phyloP scores from a whole-genome alignment of 2,113 vertebrate genomes.

The Pterophyllum scalare region DNA sequence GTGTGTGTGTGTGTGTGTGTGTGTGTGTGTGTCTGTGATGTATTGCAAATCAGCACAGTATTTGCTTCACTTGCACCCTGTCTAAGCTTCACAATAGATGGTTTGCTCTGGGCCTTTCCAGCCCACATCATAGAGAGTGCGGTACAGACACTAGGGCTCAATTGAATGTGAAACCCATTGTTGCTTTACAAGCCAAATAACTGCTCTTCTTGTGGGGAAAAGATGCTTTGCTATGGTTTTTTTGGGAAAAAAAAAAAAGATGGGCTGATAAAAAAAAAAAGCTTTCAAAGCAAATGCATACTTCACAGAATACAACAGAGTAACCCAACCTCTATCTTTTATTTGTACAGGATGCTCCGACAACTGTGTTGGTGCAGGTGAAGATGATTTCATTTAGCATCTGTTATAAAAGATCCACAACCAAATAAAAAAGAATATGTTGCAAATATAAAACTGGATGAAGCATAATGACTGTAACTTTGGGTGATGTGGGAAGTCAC shows the following conservation, averaged over 20 bases:
- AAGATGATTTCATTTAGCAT: neutral
- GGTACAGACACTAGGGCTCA: conserved; percentile 26
- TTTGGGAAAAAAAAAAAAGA: neutral
- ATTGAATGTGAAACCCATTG: conserved; percentile 54
- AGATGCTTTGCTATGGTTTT: conserved; percentile 35
- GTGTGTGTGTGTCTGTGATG: conserved; percentile 30
- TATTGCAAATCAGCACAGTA: conserved; percentile 43
- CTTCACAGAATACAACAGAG: conserved; percentile 11
- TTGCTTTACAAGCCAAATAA: conserved; percentile 68
- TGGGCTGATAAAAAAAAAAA: conserved; percentile 36
- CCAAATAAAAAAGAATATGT: too few species aligned
- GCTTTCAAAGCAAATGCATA: conserved; percentile 59
- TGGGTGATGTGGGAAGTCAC: neutral
- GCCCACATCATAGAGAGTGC: conserved; percentile 34
- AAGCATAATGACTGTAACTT: conserved; percentile 4
- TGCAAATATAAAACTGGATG: neutral
- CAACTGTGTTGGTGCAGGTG: neutral
- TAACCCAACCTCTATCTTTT: neutral
- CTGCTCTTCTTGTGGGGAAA: conserved; percentile 40
- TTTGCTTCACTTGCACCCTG: conserved; percentile 69
- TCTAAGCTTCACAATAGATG: conserved; percentile 61
- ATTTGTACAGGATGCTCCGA: neutral
- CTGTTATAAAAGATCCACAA: neutral
- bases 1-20: neutral
- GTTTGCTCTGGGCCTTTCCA: conserved; percentile 47